phyloP scores from a whole-genome alignment of 2,797 vertebrate species.

The Neosalanx taihuensis region DNA sequence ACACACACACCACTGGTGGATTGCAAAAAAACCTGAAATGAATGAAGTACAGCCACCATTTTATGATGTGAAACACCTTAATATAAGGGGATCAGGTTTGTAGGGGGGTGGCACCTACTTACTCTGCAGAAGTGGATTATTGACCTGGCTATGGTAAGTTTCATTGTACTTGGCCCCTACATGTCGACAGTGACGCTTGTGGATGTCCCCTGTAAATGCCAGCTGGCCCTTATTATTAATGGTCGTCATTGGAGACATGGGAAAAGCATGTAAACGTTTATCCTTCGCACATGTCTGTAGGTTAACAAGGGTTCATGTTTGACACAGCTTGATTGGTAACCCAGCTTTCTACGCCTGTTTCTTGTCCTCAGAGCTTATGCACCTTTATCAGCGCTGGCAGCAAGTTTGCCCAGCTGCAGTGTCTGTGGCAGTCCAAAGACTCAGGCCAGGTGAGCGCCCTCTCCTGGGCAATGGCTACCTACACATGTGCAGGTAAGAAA shows the following conservation, averaged over 20 bases:
- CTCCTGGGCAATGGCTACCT: constrained; percentile 84
- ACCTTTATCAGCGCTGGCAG: constrained; percentile 86
- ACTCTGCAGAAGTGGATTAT: constrained; percentile 84
- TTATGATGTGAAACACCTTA: constrained; percentile 41
- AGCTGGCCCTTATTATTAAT: background rate
- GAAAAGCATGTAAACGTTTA: no score
- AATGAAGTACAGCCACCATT: background rate
- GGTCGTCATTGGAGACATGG: background rate
- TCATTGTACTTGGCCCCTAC: background rate
- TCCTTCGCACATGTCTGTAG: no score
- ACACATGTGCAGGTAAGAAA: constrained; percentile 82
- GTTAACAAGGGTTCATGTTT: no score
- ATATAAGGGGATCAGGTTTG: constrained; percentile 71
- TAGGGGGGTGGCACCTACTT: constrained; percentile 82
- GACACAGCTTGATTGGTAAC: background rate
- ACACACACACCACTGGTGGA: no score
- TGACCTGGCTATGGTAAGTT: constrained; percentile 87
- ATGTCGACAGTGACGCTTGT: background rate
- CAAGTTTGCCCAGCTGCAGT: constrained; percentile 86
- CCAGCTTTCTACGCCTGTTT: constrained; percentile 10
- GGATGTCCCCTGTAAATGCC: background rate
- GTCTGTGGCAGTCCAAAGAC: constrained; percentile 83
- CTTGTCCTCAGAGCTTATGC: constrained; percentile 81
- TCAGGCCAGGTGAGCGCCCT: constrained; percentile 82
- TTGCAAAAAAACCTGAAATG: no score